Percentiles rank a stretch among this genome's conserved stretches.
Evolutionary conservation across 2,888 invertebrate genomes (phyloP).

Genomic region (Aphidoletes aphidimyza): DNA sequence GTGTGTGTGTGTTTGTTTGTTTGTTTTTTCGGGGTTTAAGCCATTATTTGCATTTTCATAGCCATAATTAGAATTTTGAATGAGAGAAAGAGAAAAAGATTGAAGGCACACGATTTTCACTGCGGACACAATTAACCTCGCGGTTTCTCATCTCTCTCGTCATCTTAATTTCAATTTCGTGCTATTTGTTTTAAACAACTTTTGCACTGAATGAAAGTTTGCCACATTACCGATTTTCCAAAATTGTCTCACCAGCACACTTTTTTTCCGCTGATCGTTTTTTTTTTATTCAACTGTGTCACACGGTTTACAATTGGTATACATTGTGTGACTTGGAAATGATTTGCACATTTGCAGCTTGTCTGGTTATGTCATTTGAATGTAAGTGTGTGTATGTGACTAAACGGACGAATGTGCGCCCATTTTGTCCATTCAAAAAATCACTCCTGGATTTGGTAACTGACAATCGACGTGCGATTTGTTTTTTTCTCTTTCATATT

Average conservation of each 20-base stretch:
- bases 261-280: background rate
- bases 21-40: no score
- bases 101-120: conserved; percentile 47
- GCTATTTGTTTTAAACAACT: conserved; percentile 39
- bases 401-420: background rate
- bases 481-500: background rate
- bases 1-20: no score
- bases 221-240: background rate
- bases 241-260: conserved; percentile 6
- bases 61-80: conserved; percentile 42
- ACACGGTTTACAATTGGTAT: background rate
- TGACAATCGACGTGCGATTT: conserved; percentile 45
- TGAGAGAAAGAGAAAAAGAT: no score
- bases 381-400: no score
- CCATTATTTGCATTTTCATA: conserved; percentile 1
- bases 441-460: background rate
- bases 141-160: conserved; percentile 40
- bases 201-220: background rate
- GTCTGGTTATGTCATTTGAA: conserved; percentile 47
- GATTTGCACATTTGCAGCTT: conserved; percentile 34
- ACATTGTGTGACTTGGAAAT: no score
- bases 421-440: background rate
- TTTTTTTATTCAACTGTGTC: background rate
- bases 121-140: conserved; percentile 23
- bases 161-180: conserved; percentile 40